Base-by-base conservation (phyloP, 2,113 vertebrate genomes). In the Nothobranchius furzeri region DNA sequence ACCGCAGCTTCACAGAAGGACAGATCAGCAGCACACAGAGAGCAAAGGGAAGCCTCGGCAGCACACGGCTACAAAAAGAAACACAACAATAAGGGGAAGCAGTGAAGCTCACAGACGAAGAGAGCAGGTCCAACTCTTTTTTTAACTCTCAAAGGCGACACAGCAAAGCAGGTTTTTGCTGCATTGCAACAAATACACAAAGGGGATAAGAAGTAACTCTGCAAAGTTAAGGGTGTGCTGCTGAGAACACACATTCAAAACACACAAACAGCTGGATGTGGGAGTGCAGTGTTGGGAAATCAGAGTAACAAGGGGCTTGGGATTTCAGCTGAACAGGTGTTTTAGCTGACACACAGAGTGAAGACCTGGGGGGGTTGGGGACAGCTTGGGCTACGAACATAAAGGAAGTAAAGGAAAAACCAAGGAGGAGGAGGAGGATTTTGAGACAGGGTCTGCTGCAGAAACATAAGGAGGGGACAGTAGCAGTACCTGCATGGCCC, bases 401-500 rank as follows among this genome's bases (percentile, higher is more conserved):
- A 81, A 77, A 85, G 51, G n/a, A 68, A 69, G 64, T 66, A 60
- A 61, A 24, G 63, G 59, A 64, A 45, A 62, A 54, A 66, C 20
- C 25, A 42, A 47, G 53, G 48, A 59, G 40, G 60, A 59, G 40
- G 60, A 47, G 50, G 37, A 40, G 56, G 81, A 51, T 64, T 81
- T 63, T 52, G 35, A 70, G 35, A 72, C 76, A 79, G 77, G 77
- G 73, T 75, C 78, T 60, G 42, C 84, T 79, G 73, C 7, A 60
- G 76, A 85, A 75, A 85, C 70, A 79, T 67, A 75, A 35, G n/a
- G 54, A 73, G 75, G 66, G 73, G 72, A 75, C 83, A 78, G 74
- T 76, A 70, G 68, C 76, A 88, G 87, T 91, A 91, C 90, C 90
- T 91, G 88, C 73, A 67, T 56, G 83, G 85, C 67, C 85, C 86